Base-by-base conservation (phyloP, 2,888 invertebrate species). In the Proisotoma minuta region DNA sequence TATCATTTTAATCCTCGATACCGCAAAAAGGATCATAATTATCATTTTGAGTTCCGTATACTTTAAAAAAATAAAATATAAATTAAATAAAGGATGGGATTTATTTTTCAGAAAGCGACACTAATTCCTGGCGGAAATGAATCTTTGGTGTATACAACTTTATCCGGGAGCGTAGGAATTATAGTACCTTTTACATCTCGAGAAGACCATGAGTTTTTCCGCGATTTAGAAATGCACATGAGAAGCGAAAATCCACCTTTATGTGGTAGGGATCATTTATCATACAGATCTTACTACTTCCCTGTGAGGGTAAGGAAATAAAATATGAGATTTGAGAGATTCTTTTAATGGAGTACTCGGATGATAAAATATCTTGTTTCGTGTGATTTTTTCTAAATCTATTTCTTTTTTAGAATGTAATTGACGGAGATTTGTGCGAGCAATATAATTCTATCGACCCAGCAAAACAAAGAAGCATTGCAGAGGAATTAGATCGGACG, bases 191-290 rank as follows among this genome's bases (percentile, higher is more conserved):
- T 97, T 76, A 93, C 94, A 0, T 92, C 93, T 20, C 87, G 93
- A 74, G 96, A 98, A 81, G 98, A 99, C 78, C 96, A 95, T 75
- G 99, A 99, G 77, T 98, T 99, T 78, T 99, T 99, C 81, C 97
- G 98, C 77, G 96, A 98, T 80, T 81, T 99, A 68, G 99, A 99
- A 79, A 99, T 99, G 98, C 97, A 99, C 78, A 94, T 99, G 94
- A 82, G 99, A 57, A 91, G 94, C 69, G 98, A 99, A 78, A 90
- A 96, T 79, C 85, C 95, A 0, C 97, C 99, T 0, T 80, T 99
- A 0, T 96, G 97, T 79, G 99, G 99, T 0, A 82, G 99, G 22
- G 99, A 99, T 79, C 99, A 99, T 78, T 82, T 99, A 27, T 93
- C 96, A 0, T 99, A 89, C 79, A 84, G 99, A 74, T 97, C 97